Base-by-base conservation (phyloP, 1,140 invertebrate genomes). In the Drosophila repleta region DNA sequence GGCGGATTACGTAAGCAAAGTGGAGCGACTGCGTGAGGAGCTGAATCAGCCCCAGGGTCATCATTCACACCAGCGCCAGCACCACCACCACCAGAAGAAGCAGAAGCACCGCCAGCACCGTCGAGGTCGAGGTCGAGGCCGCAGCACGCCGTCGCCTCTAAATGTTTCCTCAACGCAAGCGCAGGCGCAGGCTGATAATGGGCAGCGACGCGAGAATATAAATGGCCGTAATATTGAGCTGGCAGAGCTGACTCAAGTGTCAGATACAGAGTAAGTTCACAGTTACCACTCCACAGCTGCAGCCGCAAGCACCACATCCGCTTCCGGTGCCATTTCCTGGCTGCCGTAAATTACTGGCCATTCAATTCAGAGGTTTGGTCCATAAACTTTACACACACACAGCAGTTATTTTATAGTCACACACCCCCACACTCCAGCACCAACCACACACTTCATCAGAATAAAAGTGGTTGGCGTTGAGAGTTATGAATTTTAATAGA, bases 401-500 rank as follows among this genome's bases (percentile, higher is more conserved):
- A 81, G 53, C 63, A 79, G 62, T 56, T 51, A 75, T 83, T 83
- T 79, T 61, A 66, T 51, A 39, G 48, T 48, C 67, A 61, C 43
- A 37, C 58, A 48, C 67, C 65, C 64, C 62, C 51, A 37, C 78
- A 46, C 61, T 41, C 57, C 49, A 46, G 48, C 56, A 43, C 61
- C 55, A 74, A 35, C n/a, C 13, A 21, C 39, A 41, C 48, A 63
- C n/a, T 7, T 20, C 41, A 21, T 63, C 18, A 26, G 3, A 55
- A 73, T 58, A 77, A 66, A 49, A 55, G 62, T 63, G 53, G 49
- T 49, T 72, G 60, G 46, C 74, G 73, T 68, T 67, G 81, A 85
- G 87, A 85, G 82, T 82, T 85, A 85, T 85, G 82, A 85, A 87
- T 85, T 87, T 78, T 82, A 87, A 87, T 87, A 82, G 78, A 70